Percentiles rank a stretch among this genome's conserved stretches.
phyloP scores from a whole-genome alignment of 2,113 vertebrate genomes.

The Protobothrops mucrosquamatus region DNA sequence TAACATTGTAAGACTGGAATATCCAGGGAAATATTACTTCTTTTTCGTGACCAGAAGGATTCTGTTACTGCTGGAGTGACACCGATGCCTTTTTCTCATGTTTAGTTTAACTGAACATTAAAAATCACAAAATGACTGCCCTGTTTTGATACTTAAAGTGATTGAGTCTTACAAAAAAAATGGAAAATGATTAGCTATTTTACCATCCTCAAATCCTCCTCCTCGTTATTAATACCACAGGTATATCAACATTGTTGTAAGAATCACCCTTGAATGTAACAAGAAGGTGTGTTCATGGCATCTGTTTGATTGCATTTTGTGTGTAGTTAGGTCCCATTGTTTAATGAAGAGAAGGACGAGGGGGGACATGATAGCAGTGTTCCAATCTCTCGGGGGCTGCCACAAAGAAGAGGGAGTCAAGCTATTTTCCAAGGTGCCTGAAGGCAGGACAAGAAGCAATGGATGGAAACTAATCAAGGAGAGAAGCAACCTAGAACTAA shows the following conservation, averaged over 20 bases:
- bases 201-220: neutral
- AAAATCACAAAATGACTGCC: neutral
- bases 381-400: too few species aligned
- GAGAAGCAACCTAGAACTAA: too few species aligned
- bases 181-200: neutral
- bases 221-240: neutral
- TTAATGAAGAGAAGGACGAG: too few species aligned
- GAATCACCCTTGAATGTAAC: neutral
- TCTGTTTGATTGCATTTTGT: neutral
- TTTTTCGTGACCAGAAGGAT: neutral
- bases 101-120: neutral
- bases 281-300: neutral
- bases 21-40: neutral
- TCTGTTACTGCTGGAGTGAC: neutral
- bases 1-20: neutral
- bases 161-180: neutral
- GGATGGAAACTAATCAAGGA: too few species aligned
- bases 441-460: too few species aligned
- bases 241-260: neutral
- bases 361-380: too few species aligned
- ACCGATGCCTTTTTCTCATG: neutral
- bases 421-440: too few species aligned
- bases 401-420: too few species aligned
- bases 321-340: neutral
- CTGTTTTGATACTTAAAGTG: neutral